These are phyloP conservation scores for Drosophila quinaria DNA, from an alignment of 2,888 invertebrate species.

Conservation along the genomic window DNA sequence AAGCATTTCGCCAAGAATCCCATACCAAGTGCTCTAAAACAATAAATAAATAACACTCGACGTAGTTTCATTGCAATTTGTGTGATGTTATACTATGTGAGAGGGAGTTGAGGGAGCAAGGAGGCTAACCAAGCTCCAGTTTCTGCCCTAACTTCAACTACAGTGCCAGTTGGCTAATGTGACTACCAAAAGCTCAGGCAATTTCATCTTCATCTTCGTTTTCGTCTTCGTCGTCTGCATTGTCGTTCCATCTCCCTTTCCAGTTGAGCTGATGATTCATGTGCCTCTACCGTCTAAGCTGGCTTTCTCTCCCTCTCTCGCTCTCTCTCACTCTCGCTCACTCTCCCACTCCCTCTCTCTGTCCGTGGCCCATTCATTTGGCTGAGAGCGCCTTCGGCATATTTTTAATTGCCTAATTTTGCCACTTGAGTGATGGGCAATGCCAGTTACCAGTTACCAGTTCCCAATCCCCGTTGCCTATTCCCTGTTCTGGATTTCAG, in stretches of 20 bases:
- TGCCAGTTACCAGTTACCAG: conserved; percentile 43
- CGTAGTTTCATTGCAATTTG: conserved; percentile 56
- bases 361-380: conserved; percentile 66
- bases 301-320: conserved; percentile 21
- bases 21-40: conserved; percentile 24
- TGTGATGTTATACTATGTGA: conserved; percentile 32
- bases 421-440: conserved; percentile 84
- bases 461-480: conserved; percentile 8
- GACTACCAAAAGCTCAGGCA: conserved; percentile 63
- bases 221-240: conserved; percentile 17
- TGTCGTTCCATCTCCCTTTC: conserved; percentile 20
- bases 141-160: background rate
- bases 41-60: conserved; percentile 55
- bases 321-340: background rate
- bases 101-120: background rate
- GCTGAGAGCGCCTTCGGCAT: conserved; percentile 83
- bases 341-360: conserved; percentile 26
- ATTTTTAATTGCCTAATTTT: conserved; percentile 86
- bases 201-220: conserved; percentile 55
- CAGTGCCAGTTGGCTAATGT: conserved; percentile 48
- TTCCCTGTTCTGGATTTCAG: conserved; percentile 5
- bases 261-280: conserved; percentile 77
- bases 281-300: conserved; percentile 59
- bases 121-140: background rate
- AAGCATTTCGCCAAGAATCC: conserved; percentile 16